Percentiles rank a stretch among this genome's conserved stretches.
Evolutionary conservation across 2,113 vertebrate species (phyloP).

Genomic region (Bungarus multicinctus): DNA sequence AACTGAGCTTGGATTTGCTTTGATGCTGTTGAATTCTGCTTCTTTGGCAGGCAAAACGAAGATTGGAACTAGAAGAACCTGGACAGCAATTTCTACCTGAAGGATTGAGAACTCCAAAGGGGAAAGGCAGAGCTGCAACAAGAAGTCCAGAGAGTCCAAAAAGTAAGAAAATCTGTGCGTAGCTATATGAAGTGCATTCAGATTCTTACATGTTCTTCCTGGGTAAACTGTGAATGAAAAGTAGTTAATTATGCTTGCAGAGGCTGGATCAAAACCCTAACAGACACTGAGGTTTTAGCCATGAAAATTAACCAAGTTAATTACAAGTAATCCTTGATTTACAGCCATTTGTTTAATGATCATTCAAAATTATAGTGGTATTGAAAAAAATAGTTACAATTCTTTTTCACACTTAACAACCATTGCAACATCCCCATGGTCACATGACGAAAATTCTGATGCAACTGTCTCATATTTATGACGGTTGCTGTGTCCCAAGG

Average conservation of each 20-base stretch:
- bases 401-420: neutral
- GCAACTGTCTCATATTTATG: neutral
- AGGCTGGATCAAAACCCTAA: constrained; percentile 43
- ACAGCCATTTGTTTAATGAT: neutral
- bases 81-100: constrained; percentile 89
- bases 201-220: neutral
- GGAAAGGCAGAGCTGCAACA: constrained; percentile 82
- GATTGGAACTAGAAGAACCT: constrained; percentile 89
- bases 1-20: neutral
- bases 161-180: constrained; percentile 75
- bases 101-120: constrained; percentile 85
- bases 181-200: neutral
- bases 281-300: constrained; percentile 21
- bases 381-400: neutral
- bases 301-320: neutral
- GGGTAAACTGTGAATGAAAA: neutral
- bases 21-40: neutral
- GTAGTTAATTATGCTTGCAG: neutral
- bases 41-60: constrained; percentile 84
- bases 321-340: neutral
- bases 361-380: neutral
- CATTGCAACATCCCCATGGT: neutral
- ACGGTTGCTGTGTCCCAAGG: neutral
- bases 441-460: neutral
- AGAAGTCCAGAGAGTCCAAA: constrained; percentile 85